phyloP scores from a whole-genome alignment of 2,797 vertebrate species.

The Pteronotus mesoamericanus region DNA sequence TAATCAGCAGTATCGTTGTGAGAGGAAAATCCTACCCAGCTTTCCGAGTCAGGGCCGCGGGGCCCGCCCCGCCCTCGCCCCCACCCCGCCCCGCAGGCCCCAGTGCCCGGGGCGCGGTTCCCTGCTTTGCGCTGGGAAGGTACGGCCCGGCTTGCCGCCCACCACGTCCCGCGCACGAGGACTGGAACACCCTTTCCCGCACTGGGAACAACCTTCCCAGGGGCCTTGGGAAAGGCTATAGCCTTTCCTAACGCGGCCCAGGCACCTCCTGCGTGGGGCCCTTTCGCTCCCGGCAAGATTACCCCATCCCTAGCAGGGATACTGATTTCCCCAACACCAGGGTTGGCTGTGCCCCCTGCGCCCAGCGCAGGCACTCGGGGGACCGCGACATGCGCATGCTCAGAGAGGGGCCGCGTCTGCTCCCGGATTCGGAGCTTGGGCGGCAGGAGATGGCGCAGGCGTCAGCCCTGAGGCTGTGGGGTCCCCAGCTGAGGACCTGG shows the following conservation, averaged over 20 bases:
- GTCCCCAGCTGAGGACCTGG: rapidly evolving
- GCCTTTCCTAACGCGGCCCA: not conserved
- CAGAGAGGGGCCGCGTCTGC: no score
- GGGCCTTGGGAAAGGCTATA: not conserved
- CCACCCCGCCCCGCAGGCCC: not conserved
- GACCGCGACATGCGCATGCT: not conserved
- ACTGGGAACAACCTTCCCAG: not conserved
- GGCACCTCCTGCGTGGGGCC: not conserved
- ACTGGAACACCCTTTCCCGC: not conserved
- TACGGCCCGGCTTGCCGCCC: not conserved
- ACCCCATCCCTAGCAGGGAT: no score
- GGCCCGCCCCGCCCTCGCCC: not conserved
- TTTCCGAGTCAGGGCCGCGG: not conserved
- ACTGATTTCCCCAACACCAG: rapidly evolving
- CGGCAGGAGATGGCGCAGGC: not conserved
- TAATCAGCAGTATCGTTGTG: not conserved
- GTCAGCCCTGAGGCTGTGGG: not conserved
- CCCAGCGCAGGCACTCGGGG: rapidly evolving
- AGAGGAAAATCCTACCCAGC: not conserved
- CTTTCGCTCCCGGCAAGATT: not conserved
- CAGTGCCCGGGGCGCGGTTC: not conserved
- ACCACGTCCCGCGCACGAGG: not conserved
- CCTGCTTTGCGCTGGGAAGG: not conserved
- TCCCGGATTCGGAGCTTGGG: rapidly evolving
- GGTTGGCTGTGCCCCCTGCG: rapidly evolving